Evolutionary conservation across 23 tunicate genomes (phyloP).

Genomic region (Pegea sp.): DNA sequence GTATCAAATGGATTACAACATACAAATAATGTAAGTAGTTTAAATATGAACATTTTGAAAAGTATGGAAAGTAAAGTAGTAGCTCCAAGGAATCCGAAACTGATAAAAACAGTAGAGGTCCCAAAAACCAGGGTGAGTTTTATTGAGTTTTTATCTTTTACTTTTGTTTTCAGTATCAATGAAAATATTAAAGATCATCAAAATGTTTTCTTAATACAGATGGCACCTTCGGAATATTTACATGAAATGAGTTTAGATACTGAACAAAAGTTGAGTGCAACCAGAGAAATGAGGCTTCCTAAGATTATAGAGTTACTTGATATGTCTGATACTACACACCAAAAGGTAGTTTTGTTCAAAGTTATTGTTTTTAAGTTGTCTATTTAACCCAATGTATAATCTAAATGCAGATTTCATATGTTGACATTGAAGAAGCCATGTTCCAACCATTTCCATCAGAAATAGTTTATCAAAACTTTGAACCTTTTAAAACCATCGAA

Average conservation of each 20-base stretch:
- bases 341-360: too few relatives aligned
- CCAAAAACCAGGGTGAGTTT: conserved; percentile 39
- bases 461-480: conserved; percentile 79
- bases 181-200: background rate
- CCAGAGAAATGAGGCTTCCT: conserved; percentile 80
- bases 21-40: conserved; percentile 31
- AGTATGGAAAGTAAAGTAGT: conserved; percentile 64
- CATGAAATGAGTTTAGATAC: conserved; percentile 73
- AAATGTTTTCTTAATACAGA: conserved; percentile 8
- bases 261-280: conserved; percentile 54
- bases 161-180: background rate
- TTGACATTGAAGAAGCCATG: conserved; percentile 93
- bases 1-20: too few relatives aligned
- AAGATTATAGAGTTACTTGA: conserved; percentile 64
- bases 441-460: conserved; percentile 99
- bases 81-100: conserved; percentile 89
- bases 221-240: conserved; percentile 67
- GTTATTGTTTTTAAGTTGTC: background rate
- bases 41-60: conserved; percentile 23
- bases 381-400: background rate
- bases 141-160: too few relatives aligned
- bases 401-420: conserved; percentile 54
- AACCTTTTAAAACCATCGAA: conserved; percentile 66
- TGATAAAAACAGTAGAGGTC: conserved; percentile 37
- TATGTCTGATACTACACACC: conserved; percentile 96